Conservation (phyloP, 2,888 invertebrate genomes). For the Heterodera filipjevi region DNA sequence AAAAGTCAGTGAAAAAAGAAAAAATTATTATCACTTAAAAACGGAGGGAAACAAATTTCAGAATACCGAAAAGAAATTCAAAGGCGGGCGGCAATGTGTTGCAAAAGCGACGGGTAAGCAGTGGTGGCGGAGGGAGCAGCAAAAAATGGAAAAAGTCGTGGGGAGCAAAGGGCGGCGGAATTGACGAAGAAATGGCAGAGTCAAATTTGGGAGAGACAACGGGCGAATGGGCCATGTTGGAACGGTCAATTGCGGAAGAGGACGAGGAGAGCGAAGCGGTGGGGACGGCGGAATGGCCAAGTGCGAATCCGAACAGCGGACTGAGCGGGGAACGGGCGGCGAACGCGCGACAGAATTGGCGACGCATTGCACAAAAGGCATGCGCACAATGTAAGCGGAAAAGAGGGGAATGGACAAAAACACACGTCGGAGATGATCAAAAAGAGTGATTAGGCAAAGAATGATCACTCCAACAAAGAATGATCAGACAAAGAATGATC, state of each 20-base stretch:
- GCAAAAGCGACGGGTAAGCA: not conserved
- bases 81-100: not conserved
- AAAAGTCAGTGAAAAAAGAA: not conserved
- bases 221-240: constrained; percentile 16
- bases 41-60: not conserved
- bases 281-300: not conserved
- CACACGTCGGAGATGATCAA: not conserved
- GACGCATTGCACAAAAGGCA: constrained; percentile 48
- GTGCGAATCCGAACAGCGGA: constrained; percentile 15
- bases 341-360: constrained; percentile 52
- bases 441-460: not conserved
- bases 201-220: not conserved
- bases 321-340: constrained; percentile 35
- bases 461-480: too few relatives aligned
- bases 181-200: constrained; percentile 19
- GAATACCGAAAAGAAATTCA: not conserved
- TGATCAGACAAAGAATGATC: too few relatives aligned
- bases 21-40: not conserved
- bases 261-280: constrained; percentile 7
- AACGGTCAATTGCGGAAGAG: constrained; percentile 5
- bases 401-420: too few relatives aligned
- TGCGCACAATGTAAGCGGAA: constrained; percentile 43
- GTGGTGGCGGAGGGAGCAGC: constrained; percentile 3
- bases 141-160: constrained; percentile 11
- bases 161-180: constrained; percentile 6